A percentile compares a stretch with the other conserved stretches of the same genome.
Conservation (phyloP, 1,140 invertebrate genomes). For the Berghia stephanieae region DNA sequence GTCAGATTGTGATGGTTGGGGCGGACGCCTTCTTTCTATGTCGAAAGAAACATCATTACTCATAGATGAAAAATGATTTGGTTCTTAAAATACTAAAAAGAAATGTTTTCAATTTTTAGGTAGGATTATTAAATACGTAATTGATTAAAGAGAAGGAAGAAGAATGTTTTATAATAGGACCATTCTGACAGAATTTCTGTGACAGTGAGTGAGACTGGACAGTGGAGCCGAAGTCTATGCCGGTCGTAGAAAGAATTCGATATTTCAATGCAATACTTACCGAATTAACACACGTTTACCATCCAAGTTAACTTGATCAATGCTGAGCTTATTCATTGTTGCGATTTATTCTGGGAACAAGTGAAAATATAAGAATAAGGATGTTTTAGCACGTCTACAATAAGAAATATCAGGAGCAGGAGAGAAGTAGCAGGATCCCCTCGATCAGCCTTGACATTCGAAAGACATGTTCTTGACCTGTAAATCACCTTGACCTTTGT, state of each 20-base stretch:
- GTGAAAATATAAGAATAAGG: background rate
- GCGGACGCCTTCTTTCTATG: too few relatives aligned
- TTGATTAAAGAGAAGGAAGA: background rate
- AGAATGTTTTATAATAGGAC: too few relatives aligned
- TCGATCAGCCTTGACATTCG: too few relatives aligned
- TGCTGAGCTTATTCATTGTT: slow-evolving; percentile 68
- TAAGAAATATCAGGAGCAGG: too few relatives aligned
- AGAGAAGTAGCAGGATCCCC: too few relatives aligned
- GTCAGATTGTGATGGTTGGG: too few relatives aligned
- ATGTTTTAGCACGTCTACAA: too few relatives aligned
- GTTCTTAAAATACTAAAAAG: background rate
- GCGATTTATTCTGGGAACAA: background rate
- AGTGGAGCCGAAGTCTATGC: background rate
- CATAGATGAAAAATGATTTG: background rate
- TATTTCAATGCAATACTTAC: slow-evolving; percentile 28
- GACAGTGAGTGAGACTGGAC: background rate
- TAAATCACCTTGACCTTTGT: too few relatives aligned
- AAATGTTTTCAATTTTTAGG: background rate
- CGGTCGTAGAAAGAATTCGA: background rate
- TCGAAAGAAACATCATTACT: too few relatives aligned
- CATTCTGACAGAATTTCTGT: too few relatives aligned
- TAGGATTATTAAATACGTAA: background rate
- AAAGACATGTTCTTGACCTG: too few relatives aligned
- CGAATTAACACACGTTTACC: slow-evolving; percentile 69
- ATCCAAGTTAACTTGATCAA: slow-evolving; percentile 70